These are phyloP conservation scores for Agrochola macilenta DNA, from an alignment of 2,888 invertebrate species.

Conservation along the genomic window DNA sequence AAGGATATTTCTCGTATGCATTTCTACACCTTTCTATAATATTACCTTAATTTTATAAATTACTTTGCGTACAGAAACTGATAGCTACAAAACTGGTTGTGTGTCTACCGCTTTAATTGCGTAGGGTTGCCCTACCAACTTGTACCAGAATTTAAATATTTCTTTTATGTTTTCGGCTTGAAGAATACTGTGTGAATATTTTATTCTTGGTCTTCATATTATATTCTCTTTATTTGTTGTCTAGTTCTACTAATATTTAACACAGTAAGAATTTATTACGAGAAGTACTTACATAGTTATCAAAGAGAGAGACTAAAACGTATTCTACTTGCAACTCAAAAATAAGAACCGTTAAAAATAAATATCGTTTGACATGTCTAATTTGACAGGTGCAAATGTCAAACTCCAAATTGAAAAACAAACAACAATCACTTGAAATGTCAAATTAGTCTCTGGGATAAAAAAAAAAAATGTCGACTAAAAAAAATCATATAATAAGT, in stretches of 20 bases:
- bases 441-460: too few relatives aligned
- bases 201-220: neutral
- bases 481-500: neutral
- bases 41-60: constrained; percentile 19
- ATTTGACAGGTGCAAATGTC: too few relatives aligned
- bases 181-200: neutral
- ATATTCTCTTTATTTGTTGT: neutral
- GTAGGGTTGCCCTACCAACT: constrained; percentile 16
- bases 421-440: too few relatives aligned
- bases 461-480: too few relatives aligned
- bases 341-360: neutral
- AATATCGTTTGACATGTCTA: too few relatives aligned
- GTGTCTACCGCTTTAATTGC: constrained; percentile 16
- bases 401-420: too few relatives aligned
- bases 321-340: neutral
- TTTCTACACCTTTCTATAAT: constrained; percentile 7
- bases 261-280: neutral
- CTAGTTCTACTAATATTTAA: neutral
- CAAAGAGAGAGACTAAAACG: neutral
- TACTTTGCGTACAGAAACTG: neutral
- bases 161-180: too few relatives aligned
- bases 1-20: neutral
- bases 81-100: constrained; percentile 49
- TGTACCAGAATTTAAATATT: neutral
- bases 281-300: too few relatives aligned